Evolutionary conservation across 2,113 vertebrate species (phyloP).

Genomic region (Ceratotherium simum): DNA sequence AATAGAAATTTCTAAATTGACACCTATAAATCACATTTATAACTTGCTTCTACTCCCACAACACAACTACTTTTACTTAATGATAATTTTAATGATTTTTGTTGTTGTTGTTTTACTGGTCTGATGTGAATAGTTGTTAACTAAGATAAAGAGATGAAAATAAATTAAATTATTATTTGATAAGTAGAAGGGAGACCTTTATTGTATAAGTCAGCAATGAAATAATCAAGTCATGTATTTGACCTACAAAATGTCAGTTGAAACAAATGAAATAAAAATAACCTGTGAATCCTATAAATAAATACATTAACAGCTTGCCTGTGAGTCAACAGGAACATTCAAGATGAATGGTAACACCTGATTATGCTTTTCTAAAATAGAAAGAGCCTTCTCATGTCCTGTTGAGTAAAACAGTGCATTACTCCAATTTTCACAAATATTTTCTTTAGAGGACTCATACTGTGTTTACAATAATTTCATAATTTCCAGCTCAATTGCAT

Average conservation of each 20-base stretch:
- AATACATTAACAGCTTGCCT: constrained; percentile 43
- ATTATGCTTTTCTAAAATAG: constrained; percentile 53
- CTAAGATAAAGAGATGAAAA: neutral
- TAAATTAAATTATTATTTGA: neutral
- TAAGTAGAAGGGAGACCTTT: constrained; percentile 1
- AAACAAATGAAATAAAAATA: constrained; percentile 63
- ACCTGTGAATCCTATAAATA: constrained; percentile 48
- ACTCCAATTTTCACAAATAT: constrained; percentile 59
- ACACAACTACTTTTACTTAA: neutral
- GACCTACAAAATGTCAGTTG: constrained; percentile 47
- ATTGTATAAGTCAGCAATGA: neutral
- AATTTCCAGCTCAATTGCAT: constrained; percentile 56
- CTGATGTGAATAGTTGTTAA: neutral
- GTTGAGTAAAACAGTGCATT: constrained; percentile 42
- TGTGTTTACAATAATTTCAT: constrained; percentile 65
- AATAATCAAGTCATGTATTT: constrained; percentile 37
- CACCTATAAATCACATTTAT: neutral
- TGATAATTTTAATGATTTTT: constrained; percentile 2
- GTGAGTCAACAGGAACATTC: constrained; percentile 29
- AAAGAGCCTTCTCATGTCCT: neutral
- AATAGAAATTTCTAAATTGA: neutral
- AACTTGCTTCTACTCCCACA: neutral
- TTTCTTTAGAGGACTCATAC: constrained; percentile 62
- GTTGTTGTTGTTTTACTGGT: neutral
- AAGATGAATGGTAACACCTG: constrained; percentile 38